Conservation (phyloP, 2,113 vertebrate species). For the Ceratotherium simum region DNA sequence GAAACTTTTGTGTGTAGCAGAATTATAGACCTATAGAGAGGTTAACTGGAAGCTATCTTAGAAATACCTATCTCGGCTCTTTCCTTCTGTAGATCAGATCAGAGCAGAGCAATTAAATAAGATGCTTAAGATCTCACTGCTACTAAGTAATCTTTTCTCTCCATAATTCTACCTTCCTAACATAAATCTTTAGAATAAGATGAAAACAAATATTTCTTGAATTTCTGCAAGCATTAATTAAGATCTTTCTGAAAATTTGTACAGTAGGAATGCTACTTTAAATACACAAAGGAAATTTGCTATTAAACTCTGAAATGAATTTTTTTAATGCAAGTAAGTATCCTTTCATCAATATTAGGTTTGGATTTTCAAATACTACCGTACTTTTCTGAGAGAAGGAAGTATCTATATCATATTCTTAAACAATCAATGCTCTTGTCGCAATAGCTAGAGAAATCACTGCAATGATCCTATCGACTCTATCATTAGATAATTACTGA, state of each 20-base stretch:
- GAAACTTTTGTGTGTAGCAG: background rate
- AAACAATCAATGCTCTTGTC: background rate
- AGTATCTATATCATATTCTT: background rate
- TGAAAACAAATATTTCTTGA: background rate
- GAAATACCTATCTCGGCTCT: background rate
- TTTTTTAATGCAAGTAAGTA: slow-evolving; percentile 10
- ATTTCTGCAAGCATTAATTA: slow-evolving; percentile 19
- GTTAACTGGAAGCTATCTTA: background rate
- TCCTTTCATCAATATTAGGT: background rate
- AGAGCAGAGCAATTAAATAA: slow-evolving; percentile 1
- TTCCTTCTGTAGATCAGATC: background rate
- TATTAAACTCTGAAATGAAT: slow-evolving; percentile 9
- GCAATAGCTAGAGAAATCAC: slow-evolving; percentile 17
- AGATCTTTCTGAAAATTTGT: slow-evolving; percentile 3
- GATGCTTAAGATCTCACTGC: background rate
- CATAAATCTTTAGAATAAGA: background rate
- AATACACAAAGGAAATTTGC: slow-evolving; percentile 15
- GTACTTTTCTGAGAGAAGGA: background rate
- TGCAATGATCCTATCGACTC: background rate
- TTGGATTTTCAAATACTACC: slow-evolving; percentile 16
- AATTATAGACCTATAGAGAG: background rate
- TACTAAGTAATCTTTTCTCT: background rate
- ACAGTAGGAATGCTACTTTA: background rate
- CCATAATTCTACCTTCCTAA: background rate
- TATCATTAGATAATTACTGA: background rate